A percentile compares a stretch with the other conserved stretches of the same genome.
These are phyloP conservation scores for Gryon sp. DNA, from an alignment of 1,140 invertebrate genomes.

Conservation along the genomic window DNA sequence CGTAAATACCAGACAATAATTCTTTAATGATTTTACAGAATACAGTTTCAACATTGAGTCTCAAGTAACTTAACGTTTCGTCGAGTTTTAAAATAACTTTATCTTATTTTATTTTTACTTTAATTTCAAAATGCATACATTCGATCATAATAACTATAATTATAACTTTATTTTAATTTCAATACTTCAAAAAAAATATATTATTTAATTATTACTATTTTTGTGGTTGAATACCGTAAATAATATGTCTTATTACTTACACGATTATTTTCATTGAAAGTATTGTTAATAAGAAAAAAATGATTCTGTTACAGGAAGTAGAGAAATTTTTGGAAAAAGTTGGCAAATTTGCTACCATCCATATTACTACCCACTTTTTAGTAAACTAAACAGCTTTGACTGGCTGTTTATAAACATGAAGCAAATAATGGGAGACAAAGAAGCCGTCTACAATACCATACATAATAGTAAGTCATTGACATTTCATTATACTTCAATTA, in stretches of 20 bases:
- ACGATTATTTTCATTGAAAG: background rate
- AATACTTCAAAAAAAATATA: too few relatives aligned
- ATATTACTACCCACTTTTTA: conserved; percentile 1
- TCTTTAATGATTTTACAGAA: conserved; percentile 11
- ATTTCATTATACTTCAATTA: background rate
- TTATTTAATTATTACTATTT: too few relatives aligned
- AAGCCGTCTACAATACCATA: conserved; percentile 3
- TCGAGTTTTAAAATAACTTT: background rate
- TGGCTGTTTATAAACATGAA: conserved; percentile 15
- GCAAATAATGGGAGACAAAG: conserved; percentile 2
- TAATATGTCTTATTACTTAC: too few relatives aligned
- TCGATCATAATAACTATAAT: too few relatives aligned
- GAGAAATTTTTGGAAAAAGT: conserved; percentile 19
- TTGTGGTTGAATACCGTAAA: too few relatives aligned
- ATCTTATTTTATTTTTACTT: too few relatives aligned
- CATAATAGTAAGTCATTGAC: conserved; percentile 19
- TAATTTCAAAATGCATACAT: too few relatives aligned
- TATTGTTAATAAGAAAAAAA: background rate
- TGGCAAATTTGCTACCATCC: conserved; percentile 14
- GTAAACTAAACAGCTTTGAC: background rate
- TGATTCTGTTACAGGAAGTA: conserved; percentile 20
- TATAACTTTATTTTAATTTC: too few relatives aligned
- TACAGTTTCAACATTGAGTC: conserved; percentile 13
- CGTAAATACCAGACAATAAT: background rate
- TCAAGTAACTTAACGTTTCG: too few relatives aligned